These are phyloP conservation scores for Drosophila kikkawai DNA, from an alignment of 1,140 invertebrate genomes.

Conservation along the genomic window DNA sequence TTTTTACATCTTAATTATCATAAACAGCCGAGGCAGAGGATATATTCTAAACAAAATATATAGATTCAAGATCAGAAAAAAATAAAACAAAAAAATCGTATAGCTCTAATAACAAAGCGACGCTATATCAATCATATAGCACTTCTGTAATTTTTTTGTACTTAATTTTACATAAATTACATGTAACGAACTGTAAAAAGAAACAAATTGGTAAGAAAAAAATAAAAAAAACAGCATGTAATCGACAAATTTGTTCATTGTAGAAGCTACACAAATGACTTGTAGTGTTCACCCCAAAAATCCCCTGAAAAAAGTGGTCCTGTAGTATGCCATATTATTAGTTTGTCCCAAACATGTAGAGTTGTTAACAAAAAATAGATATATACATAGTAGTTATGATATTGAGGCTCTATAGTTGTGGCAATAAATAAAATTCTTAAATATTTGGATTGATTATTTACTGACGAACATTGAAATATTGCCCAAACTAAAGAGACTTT, in stretches of 20 bases:
- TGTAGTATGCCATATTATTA: slow-evolving; percentile 39
- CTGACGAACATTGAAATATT: background rate
- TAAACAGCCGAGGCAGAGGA: slow-evolving; percentile 77
- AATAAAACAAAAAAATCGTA: slow-evolving; percentile 50
- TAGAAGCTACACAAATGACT: slow-evolving; percentile 68
- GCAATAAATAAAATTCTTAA: background rate
- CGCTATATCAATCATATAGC: slow-evolving; percentile 70
- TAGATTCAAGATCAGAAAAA: slow-evolving; percentile 55
- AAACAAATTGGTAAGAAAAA: slow-evolving; percentile 78
- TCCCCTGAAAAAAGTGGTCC: slow-evolving; percentile 11
- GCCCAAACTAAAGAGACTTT: slow-evolving; percentile 1
- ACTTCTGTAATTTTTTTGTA: slow-evolving; percentile 80
- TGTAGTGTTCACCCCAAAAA: slow-evolving; percentile 43
- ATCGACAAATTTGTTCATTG: slow-evolving; percentile 59
- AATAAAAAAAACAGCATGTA: slow-evolving; percentile 57
- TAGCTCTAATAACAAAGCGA: slow-evolving; percentile 80
- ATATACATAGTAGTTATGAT: background rate
- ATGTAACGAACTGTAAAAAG: slow-evolving; percentile 76
- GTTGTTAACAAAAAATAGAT: slow-evolving; percentile 18
- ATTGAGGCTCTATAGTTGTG: slow-evolving; percentile 7
- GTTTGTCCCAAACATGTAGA: slow-evolving; percentile 23
- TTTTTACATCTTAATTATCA: slow-evolving; percentile 73
- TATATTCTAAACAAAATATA: slow-evolving; percentile 60
- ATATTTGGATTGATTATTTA: too few relatives aligned
- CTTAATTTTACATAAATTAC: slow-evolving; percentile 83